Evolutionary conservation across 2,113 vertebrate species (phyloP), one percentile per base, ranked within the genome.

Genomic region (Marmota monax): DNA sequence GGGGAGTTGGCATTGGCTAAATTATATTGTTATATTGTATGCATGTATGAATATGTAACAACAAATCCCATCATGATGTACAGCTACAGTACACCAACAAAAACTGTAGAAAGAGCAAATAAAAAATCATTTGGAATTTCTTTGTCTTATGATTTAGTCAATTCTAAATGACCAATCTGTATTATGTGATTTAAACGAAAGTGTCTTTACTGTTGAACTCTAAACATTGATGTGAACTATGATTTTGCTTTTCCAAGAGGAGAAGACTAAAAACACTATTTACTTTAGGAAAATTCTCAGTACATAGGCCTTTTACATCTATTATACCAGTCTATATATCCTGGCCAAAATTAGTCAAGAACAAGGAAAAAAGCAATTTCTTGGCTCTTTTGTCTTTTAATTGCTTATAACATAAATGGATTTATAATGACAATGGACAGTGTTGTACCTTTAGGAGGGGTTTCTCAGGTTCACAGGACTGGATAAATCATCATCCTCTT

Each of bases 221-320:
- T 76, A 63, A 69, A 53, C 48, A 42, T n/a, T 25, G 12, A 61
- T 22, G 7, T 22, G 23, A 67, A 70, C 67, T 53, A 18, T 85
- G 45, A 32, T 80, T 85, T 95, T 48, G 32, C 39, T 88, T 93
- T 76, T 65, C 48, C 29, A 69, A 89, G 74, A 83, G 63, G 37
- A 63, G 42, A 27, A 37, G 16, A 53, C 23, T 77, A 77, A 77
- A 32, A 70, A 48, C 53, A 63, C 48, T 39, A n/a, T 51, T 80
- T 32, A 37, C 73, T 80, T 82, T 42, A 42, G 16, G 39, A 95
- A 85, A 61, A 51, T n/a, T 27, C 34, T 85, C 39, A 42, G 16
- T 61, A 42, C 1, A 16, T 32, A 29, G 32, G 22, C 20, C 11
- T 0, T 77, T 89, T 76, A 34, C 65, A 89, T 80, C 7, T 34